Conservation (phyloP, 2,797 vertebrate species). For the Macropus fuliginosus region DNA sequence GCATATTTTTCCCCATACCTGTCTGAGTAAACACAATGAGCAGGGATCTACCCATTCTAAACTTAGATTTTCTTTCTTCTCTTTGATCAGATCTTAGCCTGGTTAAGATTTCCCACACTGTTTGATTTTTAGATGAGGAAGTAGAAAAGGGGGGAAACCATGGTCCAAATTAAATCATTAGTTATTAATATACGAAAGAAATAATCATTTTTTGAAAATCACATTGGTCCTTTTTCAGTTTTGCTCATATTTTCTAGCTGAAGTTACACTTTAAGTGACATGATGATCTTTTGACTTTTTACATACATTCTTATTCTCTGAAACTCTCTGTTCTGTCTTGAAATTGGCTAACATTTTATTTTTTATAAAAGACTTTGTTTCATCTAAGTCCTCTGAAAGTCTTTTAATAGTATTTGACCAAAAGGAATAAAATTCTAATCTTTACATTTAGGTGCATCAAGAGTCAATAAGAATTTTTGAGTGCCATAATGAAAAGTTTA, state of each 20-base stretch:
- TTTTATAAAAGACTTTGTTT: neutral
- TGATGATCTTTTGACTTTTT: neutral
- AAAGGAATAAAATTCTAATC: neutral
- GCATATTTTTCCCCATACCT: neutral
- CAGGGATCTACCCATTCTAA: no score
- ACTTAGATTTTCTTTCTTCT: neutral
- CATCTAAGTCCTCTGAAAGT: neutral
- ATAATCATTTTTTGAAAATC: neutral
- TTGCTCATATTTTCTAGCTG: neutral
- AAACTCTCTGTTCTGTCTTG: no score
- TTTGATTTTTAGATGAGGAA: neutral
- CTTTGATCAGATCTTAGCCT: neutral
- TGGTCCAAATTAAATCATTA: neutral
- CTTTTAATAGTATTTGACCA: neutral
- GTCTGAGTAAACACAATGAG: neutral
- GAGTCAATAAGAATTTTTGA: neutral
- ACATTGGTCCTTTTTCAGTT: neutral
- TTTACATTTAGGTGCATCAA: neutral
- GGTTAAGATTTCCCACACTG: neutral
- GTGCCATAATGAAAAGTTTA: neutral
- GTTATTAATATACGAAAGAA: neutral
- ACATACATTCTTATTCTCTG: neutral
- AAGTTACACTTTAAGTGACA: neutral
- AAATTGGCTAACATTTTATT: neutral
- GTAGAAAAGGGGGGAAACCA: neutral